Evolutionary conservation across 1,140 invertebrate species (phyloP), one percentile per base, ranked within the genome.

Genomic region (Trichogramma pretiosum): DNA sequence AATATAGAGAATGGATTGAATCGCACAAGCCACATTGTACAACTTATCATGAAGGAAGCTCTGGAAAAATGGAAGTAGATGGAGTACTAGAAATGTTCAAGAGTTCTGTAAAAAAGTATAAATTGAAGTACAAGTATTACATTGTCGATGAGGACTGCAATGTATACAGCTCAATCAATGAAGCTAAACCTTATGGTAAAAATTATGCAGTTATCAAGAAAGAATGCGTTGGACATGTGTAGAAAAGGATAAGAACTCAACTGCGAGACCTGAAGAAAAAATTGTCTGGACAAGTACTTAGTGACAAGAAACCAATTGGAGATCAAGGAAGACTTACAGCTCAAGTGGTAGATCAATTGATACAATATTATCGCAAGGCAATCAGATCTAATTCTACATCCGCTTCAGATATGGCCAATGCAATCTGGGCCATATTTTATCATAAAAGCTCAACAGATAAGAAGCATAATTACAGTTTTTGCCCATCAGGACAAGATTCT

Each of bases 131-230:
- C 24, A 24, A 5, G 2, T 44, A 38, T 43, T 54, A 54, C 23
- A 46, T 54, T 28, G 44, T 48, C 3, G 45, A 56, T 44, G 52
- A 51, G 17, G 50, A 56, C 22, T 22, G 33, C n/a, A 44, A 48
- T 21, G 43, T 46, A 17, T 50, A 40, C 23, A 52, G 43, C 38
- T 22, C n/a, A 1, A 38, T 44, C 33, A 19, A 37, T 33, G 32
- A 42, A 10, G 5, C 23, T 16, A 9, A 45, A n/a, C 33, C 40
- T 21, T 48, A 52, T 21, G 26, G 42, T 19, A 16, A 36, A 5
- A 22, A 47, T 17, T 37, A 47, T 32, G 0, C 4, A 37, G 18
- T 52, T 5, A 2, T 21, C 16, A 52, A 52, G 43, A 52, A 38
- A 38, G 53, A 54, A 24, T 55, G 45, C 21, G 28, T 52, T 10